Conservation (phyloP, 2,888 invertebrate species). For the Limnephilus rhombicus region DNA sequence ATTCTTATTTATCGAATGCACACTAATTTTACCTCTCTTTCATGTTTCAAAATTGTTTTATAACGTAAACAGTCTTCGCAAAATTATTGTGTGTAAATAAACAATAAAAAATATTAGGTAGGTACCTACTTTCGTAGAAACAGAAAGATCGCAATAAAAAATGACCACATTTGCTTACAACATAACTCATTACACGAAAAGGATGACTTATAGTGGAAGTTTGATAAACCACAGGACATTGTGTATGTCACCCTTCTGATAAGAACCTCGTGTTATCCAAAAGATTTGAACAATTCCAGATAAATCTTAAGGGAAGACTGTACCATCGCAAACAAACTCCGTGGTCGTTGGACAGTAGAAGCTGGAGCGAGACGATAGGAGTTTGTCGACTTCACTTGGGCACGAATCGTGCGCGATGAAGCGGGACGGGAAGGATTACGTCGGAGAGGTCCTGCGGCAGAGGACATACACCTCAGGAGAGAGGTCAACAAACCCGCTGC, state of each 20-base stretch:
- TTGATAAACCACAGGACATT: background rate
- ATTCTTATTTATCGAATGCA: background rate
- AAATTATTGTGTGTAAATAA: background rate
- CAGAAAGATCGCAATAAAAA: conserved; percentile 4
- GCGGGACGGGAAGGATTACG: conserved; percentile 34
- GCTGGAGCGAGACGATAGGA: background rate
- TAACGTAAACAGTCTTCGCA: background rate
- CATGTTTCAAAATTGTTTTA: background rate
- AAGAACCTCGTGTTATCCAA: background rate
- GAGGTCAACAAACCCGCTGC: conserved; percentile 63
- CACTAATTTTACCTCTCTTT: background rate
- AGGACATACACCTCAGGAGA: conserved; percentile 65
- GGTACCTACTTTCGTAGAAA: background rate
- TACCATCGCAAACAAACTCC: conserved; percentile 16
- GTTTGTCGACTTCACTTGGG: background rate
- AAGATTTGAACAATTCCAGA: background rate
- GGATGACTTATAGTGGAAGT: background rate
- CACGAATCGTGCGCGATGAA: conserved; percentile 7
- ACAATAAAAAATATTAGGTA: background rate
- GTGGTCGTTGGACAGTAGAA: conserved; percentile 40
- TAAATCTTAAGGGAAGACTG: conserved; percentile 40
- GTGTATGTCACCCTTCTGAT: background rate
- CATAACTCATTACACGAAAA: background rate
- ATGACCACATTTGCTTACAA: background rate
- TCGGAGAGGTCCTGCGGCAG: conserved; percentile 47